A percentile compares a stretch with the other conserved stretches of the same genome.
Conservation (phyloP, 2,113 vertebrate species). For the Ovibos moschatus region DNA sequence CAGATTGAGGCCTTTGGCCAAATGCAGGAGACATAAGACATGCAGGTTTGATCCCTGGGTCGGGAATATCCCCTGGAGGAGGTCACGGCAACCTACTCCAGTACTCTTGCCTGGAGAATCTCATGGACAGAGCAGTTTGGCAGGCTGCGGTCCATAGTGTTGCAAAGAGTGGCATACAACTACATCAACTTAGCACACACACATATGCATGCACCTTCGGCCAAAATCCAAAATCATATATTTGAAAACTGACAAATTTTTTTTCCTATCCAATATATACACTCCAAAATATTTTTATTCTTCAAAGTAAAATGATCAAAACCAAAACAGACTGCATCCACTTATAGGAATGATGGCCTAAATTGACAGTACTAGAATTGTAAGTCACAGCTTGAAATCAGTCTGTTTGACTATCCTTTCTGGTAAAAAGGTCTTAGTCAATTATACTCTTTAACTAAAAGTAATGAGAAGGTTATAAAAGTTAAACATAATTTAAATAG, state of each 20-base stretch:
- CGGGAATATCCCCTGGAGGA: neutral
- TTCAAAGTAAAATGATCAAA: neutral
- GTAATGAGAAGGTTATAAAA: neutral
- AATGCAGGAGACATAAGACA: neutral
- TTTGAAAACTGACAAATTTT: neutral
- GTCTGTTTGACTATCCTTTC: neutral
- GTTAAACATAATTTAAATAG: neutral
- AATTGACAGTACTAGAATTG: neutral
- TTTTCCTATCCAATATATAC: neutral
- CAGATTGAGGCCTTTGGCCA: neutral
- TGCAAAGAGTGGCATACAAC: neutral
- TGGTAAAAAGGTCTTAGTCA: neutral
- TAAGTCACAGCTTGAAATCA: neutral
- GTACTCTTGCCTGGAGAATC: neutral
- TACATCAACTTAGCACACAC: neutral
- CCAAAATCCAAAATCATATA: neutral
- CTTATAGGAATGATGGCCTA: neutral
- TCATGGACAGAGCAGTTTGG: neutral
- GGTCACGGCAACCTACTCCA: neutral
- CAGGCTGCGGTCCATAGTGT: fast-evolving
- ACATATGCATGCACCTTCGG: neutral
- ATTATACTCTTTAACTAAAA: neutral
- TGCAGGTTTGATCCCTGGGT: neutral
- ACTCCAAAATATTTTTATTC: conserved; percentile 9
- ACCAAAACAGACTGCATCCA: neutral